Base-by-base conservation (phyloP, 2,113 vertebrate genomes). In the Sakesphorus luctuosus region DNA sequence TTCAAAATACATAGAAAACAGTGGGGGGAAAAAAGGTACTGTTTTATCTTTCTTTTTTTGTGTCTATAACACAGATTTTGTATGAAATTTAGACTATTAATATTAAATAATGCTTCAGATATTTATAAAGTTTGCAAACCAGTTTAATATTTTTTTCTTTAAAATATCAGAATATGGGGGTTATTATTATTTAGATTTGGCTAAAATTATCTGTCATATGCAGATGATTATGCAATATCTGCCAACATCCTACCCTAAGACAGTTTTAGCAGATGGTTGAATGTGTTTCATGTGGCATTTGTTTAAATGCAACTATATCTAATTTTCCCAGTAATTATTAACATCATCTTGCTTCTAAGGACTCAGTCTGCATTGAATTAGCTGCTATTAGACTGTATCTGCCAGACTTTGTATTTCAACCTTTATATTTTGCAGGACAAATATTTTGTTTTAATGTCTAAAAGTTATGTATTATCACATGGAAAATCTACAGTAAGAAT, bases 171-270 rank as follows among this genome's bases (percentile, higher is more conserved):
- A 92, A 59, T 52, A 19, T 46, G 46, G 46, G 10, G 46, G 46
- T 19, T 19, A 14, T 50, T 52, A 52, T 52, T 52, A 28, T 96
- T 97, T 97, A 96, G 93, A 86, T 87, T 96, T 96, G 93, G 94
- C 97, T 98, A 96, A 97, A 98, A 97, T 97, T 97, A 96, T 96
- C 96, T 74, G 93, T 97, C 96, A 97, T 97, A 96, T 98, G 97
- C 96, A 96, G 96, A 95, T 95, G 96, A 97, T 96, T 90, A 96
- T 95, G 91, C 79, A 94, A 67, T 97, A 97, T 92, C 96, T 98
- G 96, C 97, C 97, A 98, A 68, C 93, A 91, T 97, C 93, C 96
- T 95, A 97, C 96, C 93, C 91, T 85, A 89, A 87, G 95, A 97
- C 95, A 97, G 95, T 95, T 96, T 82, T 18, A 96, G 94, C 98